Evolutionary conservation across 2,113 vertebrate genomes (phyloP).

Genomic region (Saccopteryx leptura): DNA sequence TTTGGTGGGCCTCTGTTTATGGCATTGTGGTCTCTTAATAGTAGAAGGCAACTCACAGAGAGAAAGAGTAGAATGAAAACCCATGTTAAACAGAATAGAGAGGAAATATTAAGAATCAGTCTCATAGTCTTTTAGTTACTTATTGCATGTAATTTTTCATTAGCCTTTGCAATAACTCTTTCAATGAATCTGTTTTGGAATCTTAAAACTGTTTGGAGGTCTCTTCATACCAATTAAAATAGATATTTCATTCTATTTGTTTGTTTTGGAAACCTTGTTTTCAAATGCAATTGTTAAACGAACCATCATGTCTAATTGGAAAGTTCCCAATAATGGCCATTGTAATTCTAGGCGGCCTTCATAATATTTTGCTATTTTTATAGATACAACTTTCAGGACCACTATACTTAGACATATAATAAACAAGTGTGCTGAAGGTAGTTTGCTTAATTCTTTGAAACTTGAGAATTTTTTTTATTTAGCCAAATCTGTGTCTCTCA

Average conservation of each 20-base stretch:
- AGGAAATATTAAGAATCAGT: not conserved
- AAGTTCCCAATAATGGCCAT: not conserved
- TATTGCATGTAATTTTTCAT: not conserved
- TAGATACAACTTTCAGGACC: not conserved
- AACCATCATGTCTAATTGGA: not conserved
- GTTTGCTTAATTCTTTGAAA: not conserved
- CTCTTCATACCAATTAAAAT: not conserved
- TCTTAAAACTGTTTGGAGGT: not conserved
- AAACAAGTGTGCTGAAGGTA: not conserved
- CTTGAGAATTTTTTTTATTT: not conserved
- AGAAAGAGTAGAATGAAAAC: not conserved
- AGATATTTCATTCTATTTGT: not conserved
- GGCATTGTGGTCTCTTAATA: not conserved
- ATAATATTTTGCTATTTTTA: not conserved
- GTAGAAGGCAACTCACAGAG: not conserved
- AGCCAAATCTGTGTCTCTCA: not conserved
- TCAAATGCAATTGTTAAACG: not conserved
- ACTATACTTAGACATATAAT: not conserved
- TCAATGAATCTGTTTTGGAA: not conserved
- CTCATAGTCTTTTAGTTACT: not conserved
- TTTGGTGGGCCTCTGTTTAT: not conserved
- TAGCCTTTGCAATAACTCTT: not conserved
- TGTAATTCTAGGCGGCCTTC: not conserved
- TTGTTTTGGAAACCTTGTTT: not conserved
- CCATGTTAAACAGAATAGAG: not conserved